Conservation (phyloP, 2,113 vertebrate genomes). For the Sylvilagus bachmani region DNA sequence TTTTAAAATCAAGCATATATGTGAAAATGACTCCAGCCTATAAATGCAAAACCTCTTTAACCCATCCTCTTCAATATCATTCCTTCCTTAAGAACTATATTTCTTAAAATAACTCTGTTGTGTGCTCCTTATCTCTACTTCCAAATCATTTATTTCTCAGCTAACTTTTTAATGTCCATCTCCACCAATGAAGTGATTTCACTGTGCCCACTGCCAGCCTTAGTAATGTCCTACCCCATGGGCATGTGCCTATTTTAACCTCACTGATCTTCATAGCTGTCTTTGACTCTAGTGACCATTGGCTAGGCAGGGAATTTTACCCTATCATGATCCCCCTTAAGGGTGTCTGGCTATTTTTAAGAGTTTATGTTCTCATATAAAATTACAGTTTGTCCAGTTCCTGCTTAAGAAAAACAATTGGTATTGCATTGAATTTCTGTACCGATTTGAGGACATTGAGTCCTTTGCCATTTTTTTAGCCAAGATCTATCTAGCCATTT, state of each 20-base stretch:
- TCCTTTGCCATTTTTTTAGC: not conserved
- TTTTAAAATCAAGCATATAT: not conserved
- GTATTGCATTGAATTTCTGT: not conserved
- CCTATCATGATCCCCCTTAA: not conserved
- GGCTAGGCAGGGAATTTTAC: not conserved
- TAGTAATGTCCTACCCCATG: not conserved
- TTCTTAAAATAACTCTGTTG: not conserved
- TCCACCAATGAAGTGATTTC: not conserved
- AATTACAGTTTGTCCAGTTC: constrained; percentile 7
- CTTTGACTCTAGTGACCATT: not conserved
- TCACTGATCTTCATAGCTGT: not conserved
- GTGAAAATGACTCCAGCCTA: not conserved
- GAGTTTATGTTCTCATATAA: constrained; percentile 6
- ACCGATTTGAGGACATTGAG: not conserved
- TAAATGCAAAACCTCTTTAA: not conserved
- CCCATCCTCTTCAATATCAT: not conserved
- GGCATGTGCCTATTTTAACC: not conserved
- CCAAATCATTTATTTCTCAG: not conserved
- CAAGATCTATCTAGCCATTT: not conserved
- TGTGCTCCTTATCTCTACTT: not conserved
- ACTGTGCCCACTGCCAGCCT: not conserved
- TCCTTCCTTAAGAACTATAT: not conserved
- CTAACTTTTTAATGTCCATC: not conserved
- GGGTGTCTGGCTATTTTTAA: not conserved
- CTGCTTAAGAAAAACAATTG: not conserved